phyloP scores from a whole-genome alignment of 2,113 vertebrate genomes.

The Anoplopoma fimbria region DNA sequence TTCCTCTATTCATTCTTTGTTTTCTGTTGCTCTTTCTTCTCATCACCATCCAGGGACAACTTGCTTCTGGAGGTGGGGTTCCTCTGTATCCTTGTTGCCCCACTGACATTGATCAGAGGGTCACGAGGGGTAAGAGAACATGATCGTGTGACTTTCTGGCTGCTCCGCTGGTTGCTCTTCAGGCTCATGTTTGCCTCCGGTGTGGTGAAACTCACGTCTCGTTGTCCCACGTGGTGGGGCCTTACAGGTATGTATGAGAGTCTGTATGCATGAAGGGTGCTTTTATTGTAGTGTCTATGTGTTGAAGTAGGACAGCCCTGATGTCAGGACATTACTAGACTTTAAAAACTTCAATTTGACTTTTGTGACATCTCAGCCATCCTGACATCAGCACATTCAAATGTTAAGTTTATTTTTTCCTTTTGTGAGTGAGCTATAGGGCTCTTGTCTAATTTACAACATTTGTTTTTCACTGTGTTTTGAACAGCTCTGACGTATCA shows the following conservation, averaged over 20 bases:
- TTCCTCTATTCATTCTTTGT: neutral
- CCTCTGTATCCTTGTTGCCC: slow-evolving; percentile 90
- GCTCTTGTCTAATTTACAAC: neutral
- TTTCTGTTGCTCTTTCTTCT: neutral
- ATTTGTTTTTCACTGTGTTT: neutral
- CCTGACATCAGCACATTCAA: neutral
- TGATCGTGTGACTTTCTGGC: slow-evolving; percentile 89
- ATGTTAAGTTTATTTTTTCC: neutral
- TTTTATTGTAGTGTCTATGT: neutral
- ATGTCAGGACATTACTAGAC: neutral
- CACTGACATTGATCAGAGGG: slow-evolving; percentile 80
- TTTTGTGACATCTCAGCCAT: neutral
- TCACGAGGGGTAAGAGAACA: slow-evolving; percentile 72
- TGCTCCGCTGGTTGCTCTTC: slow-evolving; percentile 93
- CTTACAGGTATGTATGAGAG: slow-evolving; percentile 87
- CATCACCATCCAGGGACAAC: slow-evolving; percentile 86
- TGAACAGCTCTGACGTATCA: slow-evolving; percentile 93
- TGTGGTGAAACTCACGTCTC: slow-evolving; percentile 94
- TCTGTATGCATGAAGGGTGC: too few relatives aligned
- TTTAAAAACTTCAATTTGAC: neutral
- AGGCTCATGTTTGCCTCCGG: slow-evolving; percentile 96
- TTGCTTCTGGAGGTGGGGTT: slow-evolving; percentile 92
- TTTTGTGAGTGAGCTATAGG: neutral
- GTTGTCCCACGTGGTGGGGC: slow-evolving; percentile 97
- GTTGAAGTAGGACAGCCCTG: neutral